Percentiles rank a stretch among this genome's conserved stretches.
These are phyloP conservation scores for Lasioglossum albipes DNA, from an alignment of 1,140 invertebrate species.

Conservation along the genomic window DNA sequence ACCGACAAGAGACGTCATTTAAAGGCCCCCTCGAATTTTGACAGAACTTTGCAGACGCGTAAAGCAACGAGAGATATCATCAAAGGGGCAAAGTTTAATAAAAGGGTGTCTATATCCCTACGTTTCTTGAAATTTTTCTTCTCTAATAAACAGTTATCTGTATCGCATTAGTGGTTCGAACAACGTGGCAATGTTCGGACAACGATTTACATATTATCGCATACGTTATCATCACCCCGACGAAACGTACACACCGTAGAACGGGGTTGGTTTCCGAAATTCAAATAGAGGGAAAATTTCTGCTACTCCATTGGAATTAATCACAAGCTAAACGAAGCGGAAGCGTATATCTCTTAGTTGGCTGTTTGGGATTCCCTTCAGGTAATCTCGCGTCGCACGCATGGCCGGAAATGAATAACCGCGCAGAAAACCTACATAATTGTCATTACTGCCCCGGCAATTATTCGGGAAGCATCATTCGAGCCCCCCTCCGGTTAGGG, in stretches of 20 bases:
- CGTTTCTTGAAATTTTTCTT: too few species aligned
- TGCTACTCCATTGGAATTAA: neutral
- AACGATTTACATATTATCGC: too few species aligned
- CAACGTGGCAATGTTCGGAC: too few species aligned
- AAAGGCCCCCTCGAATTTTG: too few species aligned
- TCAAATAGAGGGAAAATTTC: neutral
- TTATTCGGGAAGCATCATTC: conserved; percentile 36
- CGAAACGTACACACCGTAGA: neutral
- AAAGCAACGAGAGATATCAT: too few species aligned
- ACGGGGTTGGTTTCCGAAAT: neutral
- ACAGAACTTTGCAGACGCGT: too few species aligned
- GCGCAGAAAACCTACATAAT: conserved; percentile 33
- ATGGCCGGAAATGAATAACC: conserved; percentile 31
- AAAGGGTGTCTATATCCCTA: too few species aligned
- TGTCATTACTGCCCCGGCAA: conserved; percentile 41
- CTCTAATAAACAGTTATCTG: too few species aligned
- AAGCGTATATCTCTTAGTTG: neutral
- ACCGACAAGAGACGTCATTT: too few species aligned
- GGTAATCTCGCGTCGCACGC: conserved; percentile 19
- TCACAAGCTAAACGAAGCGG: neutral
- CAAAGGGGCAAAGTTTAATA: too few species aligned
- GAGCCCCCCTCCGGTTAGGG: conserved; percentile 13
- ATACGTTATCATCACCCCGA: too few species aligned
- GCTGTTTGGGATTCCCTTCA: conserved; percentile 5
- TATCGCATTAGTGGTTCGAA: too few species aligned